A percentile compares a stretch with the other conserved stretches of the same genome.
Evolutionary conservation across 1,140 invertebrate species (phyloP).

Genomic region (Drosophila chauvacae): DNA sequence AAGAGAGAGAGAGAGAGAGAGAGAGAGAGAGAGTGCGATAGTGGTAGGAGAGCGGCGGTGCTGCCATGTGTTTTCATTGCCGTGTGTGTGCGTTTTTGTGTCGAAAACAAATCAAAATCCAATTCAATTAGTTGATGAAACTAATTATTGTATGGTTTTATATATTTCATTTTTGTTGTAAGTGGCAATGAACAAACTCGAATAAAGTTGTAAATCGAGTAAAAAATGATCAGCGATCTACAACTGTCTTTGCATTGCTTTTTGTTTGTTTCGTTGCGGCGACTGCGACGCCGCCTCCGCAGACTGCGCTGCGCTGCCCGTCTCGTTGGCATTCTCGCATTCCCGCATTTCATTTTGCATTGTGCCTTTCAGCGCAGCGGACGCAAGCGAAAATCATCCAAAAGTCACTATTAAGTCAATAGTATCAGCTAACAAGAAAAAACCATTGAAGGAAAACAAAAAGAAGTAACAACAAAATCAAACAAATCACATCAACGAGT

Average conservation of each 20-base stretch:
- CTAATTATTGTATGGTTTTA: slow-evolving; percentile 12
- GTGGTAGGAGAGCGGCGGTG: neutral
- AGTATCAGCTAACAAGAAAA: slow-evolving; percentile 11
- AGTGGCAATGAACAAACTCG: neutral
- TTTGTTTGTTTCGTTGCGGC: slow-evolving; percentile 25
- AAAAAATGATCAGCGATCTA: neutral
- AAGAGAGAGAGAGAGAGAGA: neutral
- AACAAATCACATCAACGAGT: slow-evolving; percentile 4
- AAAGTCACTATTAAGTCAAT: neutral
- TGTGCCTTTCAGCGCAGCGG: slow-evolving; percentile 73
- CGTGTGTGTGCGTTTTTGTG: slow-evolving; percentile 8
- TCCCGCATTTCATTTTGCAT: slow-evolving; percentile 69
- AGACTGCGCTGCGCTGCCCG: slow-evolving; percentile 23
- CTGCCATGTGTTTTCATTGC: slow-evolving; percentile 39
- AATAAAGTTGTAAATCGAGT: neutral
- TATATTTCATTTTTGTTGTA: neutral
- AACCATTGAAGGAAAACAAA: slow-evolving; percentile 4
- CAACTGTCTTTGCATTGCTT: slow-evolving; percentile 26
- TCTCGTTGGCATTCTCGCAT: slow-evolving; percentile 36
- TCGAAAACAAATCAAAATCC: slow-evolving; percentile 46
- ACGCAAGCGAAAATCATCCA: slow-evolving; percentile 40
- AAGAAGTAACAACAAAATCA: neutral
- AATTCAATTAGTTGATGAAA: slow-evolving; percentile 44
- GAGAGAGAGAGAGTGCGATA: neutral
- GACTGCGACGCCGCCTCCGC: slow-evolving; percentile 30